These are phyloP conservation scores for Lordiphosa mommai DNA, from an alignment of 1,140 invertebrate genomes.

Conservation along the genomic window DNA sequence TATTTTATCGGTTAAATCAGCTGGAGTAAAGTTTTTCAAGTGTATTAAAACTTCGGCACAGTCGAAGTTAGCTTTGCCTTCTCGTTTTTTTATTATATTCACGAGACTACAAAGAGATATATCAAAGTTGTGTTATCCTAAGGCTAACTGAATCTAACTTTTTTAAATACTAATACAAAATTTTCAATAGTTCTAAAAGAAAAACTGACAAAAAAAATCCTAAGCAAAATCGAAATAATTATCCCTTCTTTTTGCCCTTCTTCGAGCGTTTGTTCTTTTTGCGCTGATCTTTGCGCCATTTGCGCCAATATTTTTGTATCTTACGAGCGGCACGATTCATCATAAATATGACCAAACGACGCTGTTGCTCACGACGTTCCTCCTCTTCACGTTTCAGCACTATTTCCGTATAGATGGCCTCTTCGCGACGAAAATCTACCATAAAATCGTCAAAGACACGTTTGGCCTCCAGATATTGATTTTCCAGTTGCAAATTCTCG, in stretches of 20 bases:
- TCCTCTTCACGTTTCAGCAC: conserved; percentile 50
- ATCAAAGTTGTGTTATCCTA: no score
- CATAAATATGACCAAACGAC: conserved; percentile 54
- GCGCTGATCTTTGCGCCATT: conserved; percentile 54
- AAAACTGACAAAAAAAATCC: background rate
- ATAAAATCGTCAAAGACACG: conserved; percentile 46
- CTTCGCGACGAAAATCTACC: conserved; percentile 39
- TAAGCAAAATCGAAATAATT: background rate
- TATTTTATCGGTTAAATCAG: no score
- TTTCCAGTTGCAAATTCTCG: conserved; percentile 39
- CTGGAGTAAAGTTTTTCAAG: no score
- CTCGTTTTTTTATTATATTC: no score
- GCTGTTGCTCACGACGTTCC: conserved; percentile 43
- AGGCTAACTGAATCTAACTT: no score
- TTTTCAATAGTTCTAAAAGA: no score
- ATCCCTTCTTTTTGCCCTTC: conserved; percentile 34
- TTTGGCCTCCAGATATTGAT: conserved; percentile 40
- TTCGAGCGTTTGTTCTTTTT: conserved; percentile 20
- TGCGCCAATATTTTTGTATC: conserved; percentile 59
- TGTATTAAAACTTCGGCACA: no score
- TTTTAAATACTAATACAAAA: no score
- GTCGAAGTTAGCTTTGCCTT: no score
- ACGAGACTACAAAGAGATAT: no score
- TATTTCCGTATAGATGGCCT: conserved; percentile 42
- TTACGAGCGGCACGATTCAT: conserved; percentile 58